phyloP scores from a whole-genome alignment of 2,888 invertebrate species.

The Lycophotia porphyrea region DNA sequence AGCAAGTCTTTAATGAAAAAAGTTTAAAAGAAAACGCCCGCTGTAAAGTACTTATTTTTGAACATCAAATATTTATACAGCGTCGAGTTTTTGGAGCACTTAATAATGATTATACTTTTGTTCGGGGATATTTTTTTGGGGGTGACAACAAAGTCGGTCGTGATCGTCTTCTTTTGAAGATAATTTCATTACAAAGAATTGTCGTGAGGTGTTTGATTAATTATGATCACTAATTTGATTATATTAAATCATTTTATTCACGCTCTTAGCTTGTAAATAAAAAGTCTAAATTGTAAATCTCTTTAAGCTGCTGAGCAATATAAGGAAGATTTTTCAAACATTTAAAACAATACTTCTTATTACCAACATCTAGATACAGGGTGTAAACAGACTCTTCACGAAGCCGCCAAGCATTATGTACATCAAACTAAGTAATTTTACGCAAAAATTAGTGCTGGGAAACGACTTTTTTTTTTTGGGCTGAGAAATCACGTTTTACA shows the following conservation, averaged over 20 bases:
- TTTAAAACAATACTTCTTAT: not conserved
- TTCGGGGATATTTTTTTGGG: slow-evolving; percentile 19
- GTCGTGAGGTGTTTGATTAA: slow-evolving; percentile 14
- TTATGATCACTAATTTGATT: not conserved
- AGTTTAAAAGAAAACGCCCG: slow-evolving; percentile 59
- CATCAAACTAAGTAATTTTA: no score
- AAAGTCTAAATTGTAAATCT: not conserved
- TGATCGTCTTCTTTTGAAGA: slow-evolving; percentile 1
- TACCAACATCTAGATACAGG: no score
- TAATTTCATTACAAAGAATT: slow-evolving; percentile 7
- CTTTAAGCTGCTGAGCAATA: not conserved
- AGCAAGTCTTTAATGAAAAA: slow-evolving; percentile 63
- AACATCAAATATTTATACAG: slow-evolving; percentile 63
- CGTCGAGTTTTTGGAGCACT: slow-evolving; percentile 46
- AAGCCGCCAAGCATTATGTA: no score
- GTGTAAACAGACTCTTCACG: no score
- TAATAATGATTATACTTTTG: slow-evolving; percentile 54
- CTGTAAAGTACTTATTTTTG: slow-evolving; percentile 55
- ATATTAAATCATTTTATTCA: not conserved
- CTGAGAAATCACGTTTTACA: no score
- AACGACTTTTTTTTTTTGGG: no score
- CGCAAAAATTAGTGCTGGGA: no score
- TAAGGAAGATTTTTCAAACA: not conserved
- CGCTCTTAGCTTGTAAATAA: not conserved
- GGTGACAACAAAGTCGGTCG: slow-evolving; percentile 1